phyloP scores from a whole-genome alignment of 2,888 invertebrate genomes.

The Acronicta leporina region DNA sequence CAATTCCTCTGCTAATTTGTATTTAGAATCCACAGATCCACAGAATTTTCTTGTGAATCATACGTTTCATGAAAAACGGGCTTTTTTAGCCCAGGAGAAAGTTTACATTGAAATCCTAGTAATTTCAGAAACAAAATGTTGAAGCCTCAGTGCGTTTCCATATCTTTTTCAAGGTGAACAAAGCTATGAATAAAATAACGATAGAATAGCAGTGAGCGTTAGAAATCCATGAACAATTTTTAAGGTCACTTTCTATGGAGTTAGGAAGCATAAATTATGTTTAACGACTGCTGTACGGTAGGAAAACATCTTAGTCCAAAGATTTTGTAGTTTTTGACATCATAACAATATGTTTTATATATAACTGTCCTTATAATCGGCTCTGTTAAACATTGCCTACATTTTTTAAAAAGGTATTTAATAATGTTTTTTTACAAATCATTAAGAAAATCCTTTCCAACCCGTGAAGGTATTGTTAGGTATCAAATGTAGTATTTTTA shows the following conservation, averaged over 20 bases:
- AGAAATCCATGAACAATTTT: constrained; percentile 4
- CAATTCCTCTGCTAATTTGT: too few species aligned
- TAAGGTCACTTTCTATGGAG: constrained; percentile 13
- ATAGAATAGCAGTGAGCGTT: not conserved
- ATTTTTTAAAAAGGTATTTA: too few species aligned
- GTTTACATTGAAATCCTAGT: too few species aligned
- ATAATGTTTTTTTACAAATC: too few species aligned
- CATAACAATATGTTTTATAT: constrained; percentile 2
- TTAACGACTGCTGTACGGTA: constrained; percentile 20
- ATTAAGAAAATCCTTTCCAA: too few species aligned
- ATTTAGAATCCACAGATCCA: too few species aligned
- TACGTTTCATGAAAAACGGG: too few species aligned
- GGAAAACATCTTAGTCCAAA: constrained; percentile 13
- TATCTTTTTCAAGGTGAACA: constrained; percentile 13
- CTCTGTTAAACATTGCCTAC: too few species aligned
- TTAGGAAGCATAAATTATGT: constrained; percentile 26
- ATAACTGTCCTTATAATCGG: not conserved
- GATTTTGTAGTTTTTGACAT: not conserved
- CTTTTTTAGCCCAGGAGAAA: too few species aligned
- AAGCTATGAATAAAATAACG: not conserved
- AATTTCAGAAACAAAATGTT: not conserved
- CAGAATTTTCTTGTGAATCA: too few species aligned
- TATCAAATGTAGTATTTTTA: too few species aligned
- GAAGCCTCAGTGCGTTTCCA: constrained; percentile 4
- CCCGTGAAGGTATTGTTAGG: too few species aligned